Conservation (phyloP, 2,797 vertebrate genomes). For the Dendrocincla tyrannina region DNA sequence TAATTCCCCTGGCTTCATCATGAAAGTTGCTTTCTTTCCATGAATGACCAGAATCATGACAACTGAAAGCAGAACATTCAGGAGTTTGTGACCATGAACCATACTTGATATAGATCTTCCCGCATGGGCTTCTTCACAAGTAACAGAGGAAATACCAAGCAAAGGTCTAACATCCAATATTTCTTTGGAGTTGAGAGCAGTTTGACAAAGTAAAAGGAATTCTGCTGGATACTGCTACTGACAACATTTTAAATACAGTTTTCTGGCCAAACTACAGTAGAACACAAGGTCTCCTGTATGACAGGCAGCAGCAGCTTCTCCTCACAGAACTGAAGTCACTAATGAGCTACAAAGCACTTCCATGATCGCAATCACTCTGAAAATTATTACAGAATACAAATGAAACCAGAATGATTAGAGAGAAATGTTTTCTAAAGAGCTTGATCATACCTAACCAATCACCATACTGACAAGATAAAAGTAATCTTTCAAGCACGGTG, state of each 20-base stretch:
- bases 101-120: background rate
- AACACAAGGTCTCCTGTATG: background rate
- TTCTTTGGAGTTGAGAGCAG: background rate
- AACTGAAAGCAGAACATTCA: background rate
- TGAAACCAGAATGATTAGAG: slow-evolving; percentile 30
- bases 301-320: background rate
- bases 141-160: background rate
- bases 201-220: background rate
- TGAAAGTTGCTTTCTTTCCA: background rate
- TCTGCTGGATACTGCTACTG: background rate
- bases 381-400: slow-evolving; percentile 50
- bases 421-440: slow-evolving; percentile 4
- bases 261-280: background rate
- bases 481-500: background rate
- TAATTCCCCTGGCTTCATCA: background rate
- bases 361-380: background rate
- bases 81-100: background rate
- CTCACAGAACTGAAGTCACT: background rate
- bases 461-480: background rate
- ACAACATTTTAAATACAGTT: background rate
- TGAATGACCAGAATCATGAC: background rate
- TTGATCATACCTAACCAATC: background rate
- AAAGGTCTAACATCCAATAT: background rate
- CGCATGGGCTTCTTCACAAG: background rate
- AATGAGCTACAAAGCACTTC: slow-evolving; percentile 28